Evolutionary conservation across 2,113 vertebrate species (phyloP).

Genomic region (Pluvianellus socialis): DNA sequence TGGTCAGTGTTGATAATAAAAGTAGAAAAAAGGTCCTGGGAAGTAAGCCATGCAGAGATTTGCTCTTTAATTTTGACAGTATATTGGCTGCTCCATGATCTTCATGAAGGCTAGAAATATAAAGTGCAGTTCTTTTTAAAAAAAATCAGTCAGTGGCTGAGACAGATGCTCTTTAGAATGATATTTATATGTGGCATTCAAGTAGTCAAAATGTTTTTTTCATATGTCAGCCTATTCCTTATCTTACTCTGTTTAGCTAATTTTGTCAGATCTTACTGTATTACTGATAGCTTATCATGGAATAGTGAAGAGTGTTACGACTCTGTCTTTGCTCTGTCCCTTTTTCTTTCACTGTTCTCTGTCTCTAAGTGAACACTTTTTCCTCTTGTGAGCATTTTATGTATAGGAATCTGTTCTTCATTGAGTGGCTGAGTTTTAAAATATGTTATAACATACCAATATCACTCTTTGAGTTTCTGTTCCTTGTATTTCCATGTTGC

Average conservation of each 20-base stretch:
- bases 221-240: neutral
- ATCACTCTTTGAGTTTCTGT: neutral
- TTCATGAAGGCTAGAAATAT: neutral
- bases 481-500: neutral
- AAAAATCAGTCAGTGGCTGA: neutral
- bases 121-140: neutral
- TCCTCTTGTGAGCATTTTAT: neutral
- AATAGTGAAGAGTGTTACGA: neutral
- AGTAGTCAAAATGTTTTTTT: neutral
- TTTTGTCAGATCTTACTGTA: neutral
- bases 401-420: neutral
- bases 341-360: neutral
- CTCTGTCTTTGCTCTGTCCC: neutral
- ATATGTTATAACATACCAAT: neutral
- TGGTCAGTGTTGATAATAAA: neutral
- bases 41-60: neutral
- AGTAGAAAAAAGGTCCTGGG: neutral
- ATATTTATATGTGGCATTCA: neutral
- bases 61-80: conserved; percentile 15
- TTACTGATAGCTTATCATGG: neutral
- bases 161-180: neutral
- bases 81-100: neutral
- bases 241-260: neutral
- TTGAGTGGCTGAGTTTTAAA: neutral
- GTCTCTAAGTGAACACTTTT: neutral